Conservation (phyloP, 1,140 invertebrate species). For the Ips nitidus region DNA sequence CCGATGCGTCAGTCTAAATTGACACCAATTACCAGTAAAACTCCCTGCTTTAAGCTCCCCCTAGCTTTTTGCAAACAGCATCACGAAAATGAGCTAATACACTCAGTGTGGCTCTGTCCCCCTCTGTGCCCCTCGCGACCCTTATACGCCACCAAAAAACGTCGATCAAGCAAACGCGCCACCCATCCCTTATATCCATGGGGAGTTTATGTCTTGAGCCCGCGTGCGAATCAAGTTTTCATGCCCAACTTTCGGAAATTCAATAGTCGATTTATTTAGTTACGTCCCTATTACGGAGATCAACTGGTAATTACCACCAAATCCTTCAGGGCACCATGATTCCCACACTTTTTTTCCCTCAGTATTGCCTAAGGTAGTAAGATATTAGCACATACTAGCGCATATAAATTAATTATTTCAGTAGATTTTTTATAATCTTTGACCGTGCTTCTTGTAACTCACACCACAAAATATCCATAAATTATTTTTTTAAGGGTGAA, state of each 20-base stretch:
- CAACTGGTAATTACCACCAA: too few species aligned
- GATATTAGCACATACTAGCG: too few species aligned
- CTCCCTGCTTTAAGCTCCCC: conserved; percentile 56
- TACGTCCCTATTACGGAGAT: neutral
- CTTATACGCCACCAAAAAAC: conserved; percentile 15
- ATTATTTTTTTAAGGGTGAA: too few species aligned
- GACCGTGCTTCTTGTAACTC: too few species aligned
- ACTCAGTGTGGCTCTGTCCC: conserved; percentile 40
- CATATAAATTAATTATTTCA: too few species aligned
- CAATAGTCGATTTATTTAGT: conserved; percentile 1
- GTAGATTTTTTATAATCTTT: too few species aligned
- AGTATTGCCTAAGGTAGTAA: too few species aligned
- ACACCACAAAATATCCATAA: too few species aligned
- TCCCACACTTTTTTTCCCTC: too few species aligned
- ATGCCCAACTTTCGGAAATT: conserved; percentile 2
- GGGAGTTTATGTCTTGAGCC: conserved; percentile 20
- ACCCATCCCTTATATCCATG: conserved; percentile 23
- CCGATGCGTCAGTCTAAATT: conserved; percentile 60
- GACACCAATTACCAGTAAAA: conserved; percentile 72
- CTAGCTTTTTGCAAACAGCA: conserved; percentile 50
- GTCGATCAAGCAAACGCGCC: conserved; percentile 40
- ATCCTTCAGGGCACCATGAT: too few species aligned
- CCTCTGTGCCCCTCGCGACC: conserved; percentile 11
- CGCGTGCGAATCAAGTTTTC: conserved; percentile 13
- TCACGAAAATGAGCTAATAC: conserved; percentile 53